phyloP scores from a whole-genome alignment of 2,888 invertebrate species.

The Sarcophaga rosellei region DNA sequence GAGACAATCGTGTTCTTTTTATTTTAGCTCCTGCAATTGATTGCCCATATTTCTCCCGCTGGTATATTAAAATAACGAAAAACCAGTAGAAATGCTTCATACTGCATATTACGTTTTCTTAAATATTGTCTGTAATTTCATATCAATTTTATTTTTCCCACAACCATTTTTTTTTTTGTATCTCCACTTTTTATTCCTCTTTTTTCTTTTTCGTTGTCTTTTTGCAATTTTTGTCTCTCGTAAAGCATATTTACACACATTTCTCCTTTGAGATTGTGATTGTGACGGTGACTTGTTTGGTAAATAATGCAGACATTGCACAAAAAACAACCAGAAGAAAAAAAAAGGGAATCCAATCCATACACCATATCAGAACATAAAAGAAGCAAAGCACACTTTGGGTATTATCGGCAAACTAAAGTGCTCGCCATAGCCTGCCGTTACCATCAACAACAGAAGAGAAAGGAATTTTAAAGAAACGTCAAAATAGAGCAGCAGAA shows the following conservation, averaged over 20 bases:
- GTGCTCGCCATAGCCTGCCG: background rate
- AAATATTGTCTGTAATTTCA: too few species aligned
- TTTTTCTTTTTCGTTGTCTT: background rate
- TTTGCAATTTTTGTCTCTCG: background rate
- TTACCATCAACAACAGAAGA: background rate
- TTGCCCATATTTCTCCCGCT: too few species aligned
- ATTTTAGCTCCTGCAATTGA: too few species aligned
- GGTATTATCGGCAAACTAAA: background rate
- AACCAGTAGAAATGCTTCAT: too few species aligned
- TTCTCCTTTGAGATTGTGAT: conserved; percentile 45
- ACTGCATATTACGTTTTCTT: too few species aligned
- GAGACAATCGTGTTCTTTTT: too few species aligned
- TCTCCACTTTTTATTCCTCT: background rate
- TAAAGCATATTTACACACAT: conserved; percentile 42
- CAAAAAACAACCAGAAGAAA: conserved; percentile 45
- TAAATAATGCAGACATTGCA: conserved; percentile 68
- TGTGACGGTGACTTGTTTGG: conserved; percentile 44
- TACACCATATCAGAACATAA: background rate
- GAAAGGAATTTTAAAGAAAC: conserved; percentile 3
- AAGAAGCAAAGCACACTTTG: background rate
- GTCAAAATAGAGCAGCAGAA: conserved; percentile 1
- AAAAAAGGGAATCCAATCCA: conserved; percentile 4
- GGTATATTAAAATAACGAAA: too few species aligned
- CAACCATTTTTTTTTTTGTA: background rate
- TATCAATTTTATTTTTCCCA: too few species aligned